phyloP scores from a whole-genome alignment of 2,797 vertebrate species.

The Paratrypauchen microcephalus region DNA sequence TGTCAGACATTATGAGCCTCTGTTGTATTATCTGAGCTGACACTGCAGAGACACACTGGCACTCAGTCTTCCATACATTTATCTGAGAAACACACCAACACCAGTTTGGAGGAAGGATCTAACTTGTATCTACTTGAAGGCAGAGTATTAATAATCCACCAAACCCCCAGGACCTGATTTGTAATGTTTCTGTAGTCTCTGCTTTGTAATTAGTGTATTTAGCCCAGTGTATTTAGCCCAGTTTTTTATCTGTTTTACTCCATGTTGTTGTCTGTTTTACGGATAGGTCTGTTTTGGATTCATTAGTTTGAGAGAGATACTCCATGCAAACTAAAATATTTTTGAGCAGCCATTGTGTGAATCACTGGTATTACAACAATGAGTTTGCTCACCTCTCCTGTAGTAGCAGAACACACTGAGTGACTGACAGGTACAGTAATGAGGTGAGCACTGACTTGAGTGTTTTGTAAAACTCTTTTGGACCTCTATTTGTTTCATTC shows the following conservation, averaged over 20 bases:
- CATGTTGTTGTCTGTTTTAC: background rate
- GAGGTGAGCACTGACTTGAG: conserved; percentile 44
- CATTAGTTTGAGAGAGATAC: background rate
- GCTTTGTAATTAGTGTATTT: background rate
- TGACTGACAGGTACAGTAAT: conserved; percentile 58
- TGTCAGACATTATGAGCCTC: no score
- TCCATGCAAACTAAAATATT: background rate
- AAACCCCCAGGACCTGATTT: background rate
- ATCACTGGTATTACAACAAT: conserved; percentile 13
- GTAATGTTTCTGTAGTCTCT: no score
- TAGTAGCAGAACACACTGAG: background rate
- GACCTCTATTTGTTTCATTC: no score
- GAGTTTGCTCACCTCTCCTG: conserved; percentile 15
- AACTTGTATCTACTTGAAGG: background rate
- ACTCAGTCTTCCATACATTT: background rate
- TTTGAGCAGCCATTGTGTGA: background rate
- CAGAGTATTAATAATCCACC: background rate
- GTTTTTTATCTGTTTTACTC: background rate
- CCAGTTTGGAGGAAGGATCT: background rate
- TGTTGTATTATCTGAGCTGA: background rate
- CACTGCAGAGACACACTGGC: background rate
- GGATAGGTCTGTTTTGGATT: background rate
- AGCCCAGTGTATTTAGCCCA: background rate
- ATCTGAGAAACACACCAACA: background rate
- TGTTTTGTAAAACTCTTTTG: conserved; percentile 39